phyloP scores from a whole-genome alignment of 2,113 vertebrate species.

The Chaetodon trifascialis region DNA sequence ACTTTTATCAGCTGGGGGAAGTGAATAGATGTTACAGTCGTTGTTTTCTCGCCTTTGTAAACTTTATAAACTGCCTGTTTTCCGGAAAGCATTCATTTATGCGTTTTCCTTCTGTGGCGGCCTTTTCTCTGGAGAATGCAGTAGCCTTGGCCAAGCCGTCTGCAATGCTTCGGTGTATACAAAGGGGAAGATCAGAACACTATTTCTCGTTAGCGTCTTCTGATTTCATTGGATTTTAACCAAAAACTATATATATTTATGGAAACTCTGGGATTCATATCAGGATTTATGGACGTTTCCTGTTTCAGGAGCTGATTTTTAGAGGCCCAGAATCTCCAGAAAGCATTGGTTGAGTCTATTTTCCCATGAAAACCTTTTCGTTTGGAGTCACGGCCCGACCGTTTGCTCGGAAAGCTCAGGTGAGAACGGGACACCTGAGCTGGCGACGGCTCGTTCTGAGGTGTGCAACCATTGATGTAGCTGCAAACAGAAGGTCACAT shows the following conservation, averaged over 20 bases:
- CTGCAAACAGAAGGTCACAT: slow-evolving; percentile 20
- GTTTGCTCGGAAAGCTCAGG: background rate
- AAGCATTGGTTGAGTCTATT: background rate
- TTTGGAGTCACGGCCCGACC: background rate
- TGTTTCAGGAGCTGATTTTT: background rate
- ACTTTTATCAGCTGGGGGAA: background rate
- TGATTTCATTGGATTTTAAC: background rate
- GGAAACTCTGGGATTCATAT: no score
- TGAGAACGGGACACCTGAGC: no score
- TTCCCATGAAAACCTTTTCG: background rate
- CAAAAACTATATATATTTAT: background rate
- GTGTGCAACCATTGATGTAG: background rate
- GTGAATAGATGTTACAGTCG: background rate
- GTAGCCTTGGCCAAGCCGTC: background rate
- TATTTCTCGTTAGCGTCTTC: no score
- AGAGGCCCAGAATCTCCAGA: background rate
- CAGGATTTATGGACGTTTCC: background rate
- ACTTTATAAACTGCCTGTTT: background rate
- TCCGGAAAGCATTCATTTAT: background rate
- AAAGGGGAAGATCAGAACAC: no score
- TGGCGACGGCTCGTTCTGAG: background rate
- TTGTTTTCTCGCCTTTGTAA: background rate
- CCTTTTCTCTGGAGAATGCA: background rate
- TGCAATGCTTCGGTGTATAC: no score
- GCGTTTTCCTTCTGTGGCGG: background rate